Conservation (phyloP, 2,797 vertebrate species). For the Esox lucius region DNA sequence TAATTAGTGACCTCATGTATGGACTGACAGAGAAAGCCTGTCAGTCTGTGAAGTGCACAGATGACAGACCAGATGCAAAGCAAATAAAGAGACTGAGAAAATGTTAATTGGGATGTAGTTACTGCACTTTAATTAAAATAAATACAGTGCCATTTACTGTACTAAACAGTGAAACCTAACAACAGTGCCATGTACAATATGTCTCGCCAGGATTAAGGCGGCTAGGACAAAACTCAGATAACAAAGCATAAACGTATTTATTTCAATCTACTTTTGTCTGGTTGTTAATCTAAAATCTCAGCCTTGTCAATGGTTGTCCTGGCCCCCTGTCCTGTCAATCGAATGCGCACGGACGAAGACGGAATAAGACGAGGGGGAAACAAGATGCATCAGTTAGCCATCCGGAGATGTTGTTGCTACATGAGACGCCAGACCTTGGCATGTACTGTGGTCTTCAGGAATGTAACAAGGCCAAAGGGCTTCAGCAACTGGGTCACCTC, state of each 20-base stretch:
- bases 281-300: slow-evolving; percentile 39
- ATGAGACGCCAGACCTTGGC: background rate
- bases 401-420: background rate
- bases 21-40: slow-evolving; percentile 14
- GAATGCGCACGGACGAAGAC: background rate
- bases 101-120: slow-evolving; percentile 3
- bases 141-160: slow-evolving; percentile 38
- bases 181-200: slow-evolving; percentile 15
- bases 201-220: slow-evolving; percentile 26
- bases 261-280: slow-evolving; percentile 45
- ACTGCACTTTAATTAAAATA: slow-evolving; percentile 43
- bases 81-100: slow-evolving; percentile 20
- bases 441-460: slow-evolving; percentile 17
- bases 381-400: background rate
- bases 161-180: slow-evolving; percentile 25
- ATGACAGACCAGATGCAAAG: slow-evolving; percentile 31
- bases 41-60: slow-evolving; percentile 16
- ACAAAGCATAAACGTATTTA: slow-evolving; percentile 16
- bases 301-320: slow-evolving; percentile 28
- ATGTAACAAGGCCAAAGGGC: slow-evolving; percentile 47
- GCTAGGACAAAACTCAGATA: slow-evolving; percentile 25
- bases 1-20: slow-evolving; percentile 44
- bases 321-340: slow-evolving; percentile 20
- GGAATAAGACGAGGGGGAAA: background rate
- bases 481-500: slow-evolving; percentile 61